Evolutionary conservation across 2,797 vertebrate genomes (phyloP).

Genomic region (Taenioides sp.): DNA sequence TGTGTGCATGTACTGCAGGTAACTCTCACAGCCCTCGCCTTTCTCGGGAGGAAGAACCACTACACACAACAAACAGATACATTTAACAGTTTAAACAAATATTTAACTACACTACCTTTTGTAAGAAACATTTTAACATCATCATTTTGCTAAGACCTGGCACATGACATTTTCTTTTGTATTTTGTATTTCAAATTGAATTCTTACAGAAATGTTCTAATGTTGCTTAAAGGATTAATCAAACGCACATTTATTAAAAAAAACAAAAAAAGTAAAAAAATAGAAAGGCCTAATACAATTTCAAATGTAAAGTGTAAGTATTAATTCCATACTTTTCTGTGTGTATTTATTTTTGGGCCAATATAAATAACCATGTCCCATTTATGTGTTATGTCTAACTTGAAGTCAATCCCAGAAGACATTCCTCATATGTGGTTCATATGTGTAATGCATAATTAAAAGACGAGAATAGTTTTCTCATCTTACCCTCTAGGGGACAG

Average conservation of each 20-base stretch:
- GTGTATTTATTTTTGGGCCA: neutral
- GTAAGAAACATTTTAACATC: neutral
- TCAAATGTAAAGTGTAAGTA: neutral
- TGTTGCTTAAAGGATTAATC: neutral
- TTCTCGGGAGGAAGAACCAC: conserved; percentile 82
- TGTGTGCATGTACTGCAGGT: conserved; percentile 66
- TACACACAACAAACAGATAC: conserved; percentile 41
- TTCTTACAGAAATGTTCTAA: neutral
- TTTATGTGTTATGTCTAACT: neutral
- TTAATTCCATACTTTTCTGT: neutral
- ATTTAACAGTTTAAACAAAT: neutral
- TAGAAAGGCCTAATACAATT: neutral
- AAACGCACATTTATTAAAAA: neutral
- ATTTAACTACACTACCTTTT: no score
- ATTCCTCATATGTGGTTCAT: neutral
- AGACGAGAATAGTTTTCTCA: conserved; percentile 33
- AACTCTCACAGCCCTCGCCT: conserved; percentile 76
- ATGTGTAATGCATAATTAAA: neutral
- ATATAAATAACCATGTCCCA: neutral
- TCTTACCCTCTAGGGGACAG: conserved; percentile 82
- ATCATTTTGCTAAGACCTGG: no score
- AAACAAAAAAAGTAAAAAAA: neutral
- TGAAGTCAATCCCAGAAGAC: neutral
- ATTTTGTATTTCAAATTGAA: neutral
- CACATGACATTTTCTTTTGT: neutral